Conservation (phyloP, 2,113 vertebrate species). For the Dipodomys stephensi region DNA sequence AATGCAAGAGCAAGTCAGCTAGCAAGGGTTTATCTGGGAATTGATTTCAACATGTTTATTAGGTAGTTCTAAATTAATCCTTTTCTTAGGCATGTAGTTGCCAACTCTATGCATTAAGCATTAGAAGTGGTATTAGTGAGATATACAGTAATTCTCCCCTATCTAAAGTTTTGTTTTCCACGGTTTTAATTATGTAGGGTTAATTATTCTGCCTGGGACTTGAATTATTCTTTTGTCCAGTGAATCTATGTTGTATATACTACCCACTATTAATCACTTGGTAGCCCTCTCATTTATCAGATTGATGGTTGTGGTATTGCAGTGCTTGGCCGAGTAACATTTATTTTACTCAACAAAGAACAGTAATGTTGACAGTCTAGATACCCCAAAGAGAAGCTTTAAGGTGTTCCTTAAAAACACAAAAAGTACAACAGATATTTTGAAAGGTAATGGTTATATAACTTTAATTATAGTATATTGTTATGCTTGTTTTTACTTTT, state of each 20-base stretch:
- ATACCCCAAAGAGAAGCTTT: not conserved
- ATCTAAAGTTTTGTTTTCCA: not conserved
- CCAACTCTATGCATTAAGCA: constrained; percentile 19
- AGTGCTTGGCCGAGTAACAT: not conserved
- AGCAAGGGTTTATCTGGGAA: constrained; percentile 32
- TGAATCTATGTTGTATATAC: not conserved
- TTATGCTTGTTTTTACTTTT: not conserved
- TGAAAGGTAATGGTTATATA: not conserved
- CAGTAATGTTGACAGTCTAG: not conserved
- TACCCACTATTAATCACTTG: not conserved
- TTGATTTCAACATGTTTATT: constrained; percentile 31
- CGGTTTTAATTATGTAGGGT: not conserved
- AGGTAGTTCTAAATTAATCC: constrained; percentile 22
- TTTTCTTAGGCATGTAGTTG: constrained; percentile 30
- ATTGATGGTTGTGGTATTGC: not conserved
- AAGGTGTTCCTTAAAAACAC: not conserved
- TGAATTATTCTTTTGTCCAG: not conserved
- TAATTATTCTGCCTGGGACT: not conserved
- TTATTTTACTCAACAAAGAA: not conserved
- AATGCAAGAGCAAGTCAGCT: not conserved
- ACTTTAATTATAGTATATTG: not conserved
- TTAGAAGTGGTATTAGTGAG: not conserved
- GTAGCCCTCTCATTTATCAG: not conserved
- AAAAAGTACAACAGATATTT: not conserved
- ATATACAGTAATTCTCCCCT: not conserved